A percentile compares a stretch with the other conserved stretches of the same genome.
phyloP scores from a whole-genome alignment of 2,888 invertebrate species.

The Harpagoxenus sublaevis region DNA sequence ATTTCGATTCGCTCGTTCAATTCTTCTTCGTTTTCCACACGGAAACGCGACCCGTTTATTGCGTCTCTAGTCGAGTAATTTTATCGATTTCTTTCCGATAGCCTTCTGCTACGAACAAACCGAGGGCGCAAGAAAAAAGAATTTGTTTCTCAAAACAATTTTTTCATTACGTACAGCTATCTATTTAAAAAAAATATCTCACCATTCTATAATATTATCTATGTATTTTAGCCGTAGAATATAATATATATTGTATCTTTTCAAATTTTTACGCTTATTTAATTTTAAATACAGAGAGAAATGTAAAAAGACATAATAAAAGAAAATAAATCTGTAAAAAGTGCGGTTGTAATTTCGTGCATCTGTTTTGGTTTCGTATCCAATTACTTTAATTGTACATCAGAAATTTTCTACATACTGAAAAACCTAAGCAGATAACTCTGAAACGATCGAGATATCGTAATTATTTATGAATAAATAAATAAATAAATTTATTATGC shows the following conservation, averaged over 20 bases:
- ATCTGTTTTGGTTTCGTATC: not conserved
- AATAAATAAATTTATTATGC: not conserved
- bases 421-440: conserved; percentile 17
- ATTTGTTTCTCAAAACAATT: not conserved
- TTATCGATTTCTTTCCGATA: not conserved
- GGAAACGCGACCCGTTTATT: conserved; percentile 13
- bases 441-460: not conserved
- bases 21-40: not conserved
- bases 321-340: not conserved
- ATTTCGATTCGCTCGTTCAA: not conserved
- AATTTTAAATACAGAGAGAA: not conserved
- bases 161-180: not conserved
- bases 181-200: not conserved
- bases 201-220: not conserved
- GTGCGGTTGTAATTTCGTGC: not conserved
- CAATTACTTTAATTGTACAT: not conserved
- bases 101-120: not conserved
- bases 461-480: not conserved
- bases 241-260: not conserved
- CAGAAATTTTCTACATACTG: not conserved
- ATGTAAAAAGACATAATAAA: not conserved
- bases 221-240: not conserved
- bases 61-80: not conserved
- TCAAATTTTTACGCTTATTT: not conserved
- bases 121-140: not conserved